phyloP scores from a whole-genome alignment of 2,797 vertebrate genomes.

The Characodon lateralis region DNA sequence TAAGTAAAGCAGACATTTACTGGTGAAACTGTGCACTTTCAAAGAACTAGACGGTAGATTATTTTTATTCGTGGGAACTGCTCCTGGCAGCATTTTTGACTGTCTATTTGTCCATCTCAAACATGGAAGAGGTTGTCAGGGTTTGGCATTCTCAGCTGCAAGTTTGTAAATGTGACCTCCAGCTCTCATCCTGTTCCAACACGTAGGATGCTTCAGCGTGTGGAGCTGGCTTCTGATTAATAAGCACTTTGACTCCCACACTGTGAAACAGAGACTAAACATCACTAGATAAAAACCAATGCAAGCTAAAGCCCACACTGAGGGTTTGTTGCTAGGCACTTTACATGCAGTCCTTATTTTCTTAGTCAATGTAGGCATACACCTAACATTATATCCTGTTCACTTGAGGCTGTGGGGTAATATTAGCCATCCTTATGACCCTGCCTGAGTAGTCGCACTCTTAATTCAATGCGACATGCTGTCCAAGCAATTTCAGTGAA shows the following conservation, averaged over 20 bases:
- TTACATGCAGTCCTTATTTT: conserved; percentile 22
- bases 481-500: conserved; percentile 36
- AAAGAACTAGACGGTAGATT: background rate
- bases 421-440: conserved; percentile 4
- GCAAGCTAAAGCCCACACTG: conserved; percentile 33
- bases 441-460: conserved; percentile 22
- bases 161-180: conserved; percentile 46
- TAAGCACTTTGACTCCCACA: conserved; percentile 58
- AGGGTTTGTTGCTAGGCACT: conserved; percentile 42
- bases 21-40: background rate
- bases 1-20: background rate
- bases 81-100: conserved; percentile 26
- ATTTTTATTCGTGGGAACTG: conserved; percentile 20
- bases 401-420: conserved; percentile 19
- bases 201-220: conserved; percentile 57
- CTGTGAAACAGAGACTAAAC: conserved; percentile 35
- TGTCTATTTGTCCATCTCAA: conserved; percentile 5
- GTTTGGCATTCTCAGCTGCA: conserved; percentile 33
- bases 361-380: conserved; percentile 17
- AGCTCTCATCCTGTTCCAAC: conserved; percentile 48
- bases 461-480: conserved; percentile 13
- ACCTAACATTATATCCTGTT: conserved; percentile 14
- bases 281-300: conserved; percentile 36
- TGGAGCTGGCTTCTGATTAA: conserved; percentile 61
- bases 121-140: conserved; percentile 3